Evolutionary conservation across 2,797 vertebrate species (phyloP), one percentile per base, ranked within the genome.

Genomic region (Sebastes cheni): DNA sequence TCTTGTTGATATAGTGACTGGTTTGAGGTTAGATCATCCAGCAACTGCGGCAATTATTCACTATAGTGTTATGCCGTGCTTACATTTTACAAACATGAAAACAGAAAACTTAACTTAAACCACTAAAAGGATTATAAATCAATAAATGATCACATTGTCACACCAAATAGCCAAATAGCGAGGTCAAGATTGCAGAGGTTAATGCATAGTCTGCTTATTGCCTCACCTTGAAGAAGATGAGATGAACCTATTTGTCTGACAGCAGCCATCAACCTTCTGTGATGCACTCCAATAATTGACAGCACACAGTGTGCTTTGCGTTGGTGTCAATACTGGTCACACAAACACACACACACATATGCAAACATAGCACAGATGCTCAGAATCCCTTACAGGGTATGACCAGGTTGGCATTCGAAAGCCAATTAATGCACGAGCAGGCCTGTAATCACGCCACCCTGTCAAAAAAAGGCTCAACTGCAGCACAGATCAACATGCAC

Each of bases 401-500:
- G 52, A 74, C 58, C 46, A 67, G 72, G 25, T 77, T 86, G 64
- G 52, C 52, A 85, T 86, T 66, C 70, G 67, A 85, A 84, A 83
- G 76, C 76, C 75, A 79, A 80, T 82, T 83, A 89, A 86, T 81
- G 81, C 74, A 80, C 64, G 69, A 87, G 69, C 82, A 75, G 55
- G 62, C 68, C 77, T 78, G n/a, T 75, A 80, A 75, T 84, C 67
- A 66, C 36, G 23, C 25, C 62, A 60, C 2, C 20, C 30, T 72
- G 79, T 85, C 72, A 81, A 72, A 79, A 69, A 72, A 77, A 32
- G 20, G n/a, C 73, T 75, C 75, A 82, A 64, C 50, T 54, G 50
- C 50, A 22, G 50, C 20, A 54, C n/a, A 5, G 39, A 68, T 75
- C 58, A 65, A 36, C 65, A 77, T 55, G 42, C 42, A 50, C 54